Evolutionary conservation across 2,113 vertebrate genomes (phyloP).

Genomic region (Archocentrus centrarchus): DNA sequence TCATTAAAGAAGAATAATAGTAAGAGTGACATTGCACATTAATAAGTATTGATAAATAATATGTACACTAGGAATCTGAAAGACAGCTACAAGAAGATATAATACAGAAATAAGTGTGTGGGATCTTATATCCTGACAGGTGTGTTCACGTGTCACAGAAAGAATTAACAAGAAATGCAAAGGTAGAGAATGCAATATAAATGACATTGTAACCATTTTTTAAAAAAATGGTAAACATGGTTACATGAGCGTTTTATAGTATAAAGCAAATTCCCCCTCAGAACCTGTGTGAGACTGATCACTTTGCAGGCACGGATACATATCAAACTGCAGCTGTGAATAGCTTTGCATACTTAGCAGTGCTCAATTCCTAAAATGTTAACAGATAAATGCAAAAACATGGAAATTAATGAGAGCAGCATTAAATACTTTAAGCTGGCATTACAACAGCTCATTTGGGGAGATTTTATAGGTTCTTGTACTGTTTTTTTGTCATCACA

Average conservation of each 20-base stretch:
- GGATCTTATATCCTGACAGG: too few relatives aligned
- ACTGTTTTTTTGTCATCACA: background rate
- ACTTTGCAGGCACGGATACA: background rate
- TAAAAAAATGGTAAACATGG: background rate
- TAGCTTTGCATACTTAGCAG: background rate
- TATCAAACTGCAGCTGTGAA: background rate
- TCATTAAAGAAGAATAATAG: too few relatives aligned
- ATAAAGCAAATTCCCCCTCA: background rate
- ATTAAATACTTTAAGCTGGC: background rate
- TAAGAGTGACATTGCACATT: too few relatives aligned
- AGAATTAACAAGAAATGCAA: too few relatives aligned
- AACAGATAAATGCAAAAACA: background rate
- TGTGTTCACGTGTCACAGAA: too few relatives aligned
- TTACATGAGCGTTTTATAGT: background rate
- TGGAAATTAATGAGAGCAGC: background rate
- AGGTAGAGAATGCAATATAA: too few relatives aligned
- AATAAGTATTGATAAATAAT: too few relatives aligned
- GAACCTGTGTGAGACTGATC: background rate
- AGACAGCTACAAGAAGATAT: too few relatives aligned
- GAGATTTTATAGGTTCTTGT: background rate
- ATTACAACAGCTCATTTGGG: background rate
- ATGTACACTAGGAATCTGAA: too few relatives aligned
- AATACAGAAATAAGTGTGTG: too few relatives aligned
- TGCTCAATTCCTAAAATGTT: background rate
- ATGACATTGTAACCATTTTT: background rate